Percentiles rank a stretch among this genome's conserved stretches.
These are phyloP conservation scores for Columbina picui DNA, from an alignment of 2,113 vertebrate species.

Conservation along the genomic window DNA sequence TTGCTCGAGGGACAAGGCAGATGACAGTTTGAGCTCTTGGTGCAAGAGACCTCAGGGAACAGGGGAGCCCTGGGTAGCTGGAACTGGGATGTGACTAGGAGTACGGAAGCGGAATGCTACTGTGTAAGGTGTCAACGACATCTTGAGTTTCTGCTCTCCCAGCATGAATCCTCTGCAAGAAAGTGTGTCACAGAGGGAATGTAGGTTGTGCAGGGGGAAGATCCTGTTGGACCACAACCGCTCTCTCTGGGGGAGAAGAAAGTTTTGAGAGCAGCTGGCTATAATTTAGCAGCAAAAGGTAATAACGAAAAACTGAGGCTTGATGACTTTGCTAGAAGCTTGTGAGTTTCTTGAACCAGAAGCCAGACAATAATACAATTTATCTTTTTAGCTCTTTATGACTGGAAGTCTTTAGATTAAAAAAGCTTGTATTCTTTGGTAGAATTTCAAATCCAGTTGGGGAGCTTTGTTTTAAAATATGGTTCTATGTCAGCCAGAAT, in stretches of 20 bases:
- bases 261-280: neutral
- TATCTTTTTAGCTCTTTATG: neutral
- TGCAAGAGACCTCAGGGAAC: neutral
- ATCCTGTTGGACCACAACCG: neutral
- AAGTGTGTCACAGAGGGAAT: fast-evolving
- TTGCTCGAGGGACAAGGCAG: neutral
- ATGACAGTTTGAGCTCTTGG: neutral
- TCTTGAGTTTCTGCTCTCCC: neutral
- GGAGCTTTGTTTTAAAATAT: neutral
- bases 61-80: neutral
- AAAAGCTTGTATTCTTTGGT: neutral
- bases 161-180: neutral
- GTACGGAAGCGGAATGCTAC: neutral
- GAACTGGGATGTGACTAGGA: neutral
- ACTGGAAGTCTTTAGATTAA: neutral
- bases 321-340: neutral
- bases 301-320: neutral
- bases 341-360: neutral
- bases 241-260: neutral
- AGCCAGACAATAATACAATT: neutral
- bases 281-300: neutral
- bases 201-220: neutral
- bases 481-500: neutral
- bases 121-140: neutral
- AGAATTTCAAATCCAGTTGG: neutral